These are phyloP conservation scores for Zosterops lateralis DNA, from an alignment of 2,113 vertebrate genomes.

Conservation along the genomic window DNA sequence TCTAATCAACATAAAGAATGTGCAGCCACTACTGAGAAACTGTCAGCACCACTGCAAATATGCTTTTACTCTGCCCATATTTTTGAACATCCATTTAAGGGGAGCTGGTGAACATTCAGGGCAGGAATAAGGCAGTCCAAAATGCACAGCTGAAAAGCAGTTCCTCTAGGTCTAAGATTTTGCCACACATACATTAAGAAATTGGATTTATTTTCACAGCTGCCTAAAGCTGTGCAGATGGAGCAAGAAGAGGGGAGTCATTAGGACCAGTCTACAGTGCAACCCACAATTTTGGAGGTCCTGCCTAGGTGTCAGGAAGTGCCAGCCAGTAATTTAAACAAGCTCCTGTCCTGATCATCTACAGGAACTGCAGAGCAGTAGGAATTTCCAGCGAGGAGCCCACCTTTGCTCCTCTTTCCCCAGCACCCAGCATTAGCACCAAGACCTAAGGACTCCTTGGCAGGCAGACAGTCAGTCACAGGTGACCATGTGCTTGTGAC, in stretches of 20 bases:
- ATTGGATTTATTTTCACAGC: background rate
- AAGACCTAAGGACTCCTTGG: background rate
- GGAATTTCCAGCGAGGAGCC: background rate
- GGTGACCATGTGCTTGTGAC: background rate
- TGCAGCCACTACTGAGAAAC: background rate
- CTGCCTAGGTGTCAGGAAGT: background rate
- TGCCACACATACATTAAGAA: accelerated
- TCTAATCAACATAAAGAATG: background rate
- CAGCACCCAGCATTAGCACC: accelerated
- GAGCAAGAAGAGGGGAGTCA: background rate
- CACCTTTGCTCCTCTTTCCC: background rate
- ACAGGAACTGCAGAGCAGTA: background rate
- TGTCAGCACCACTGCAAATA: background rate
- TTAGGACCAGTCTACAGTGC: background rate
- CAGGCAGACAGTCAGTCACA: background rate
- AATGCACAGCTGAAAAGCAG: background rate
- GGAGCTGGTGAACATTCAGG: background rate
- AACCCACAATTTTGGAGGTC: background rate
- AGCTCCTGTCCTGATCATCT: background rate
- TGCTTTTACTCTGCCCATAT: background rate
- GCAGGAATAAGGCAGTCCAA: background rate
- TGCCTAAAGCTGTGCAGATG: background rate
- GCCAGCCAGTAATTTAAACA: background rate
- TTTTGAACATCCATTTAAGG: background rate
- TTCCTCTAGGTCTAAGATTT: background rate